Conservation (phyloP, 2,888 invertebrate species). For the Epistrophe eligans region DNA sequence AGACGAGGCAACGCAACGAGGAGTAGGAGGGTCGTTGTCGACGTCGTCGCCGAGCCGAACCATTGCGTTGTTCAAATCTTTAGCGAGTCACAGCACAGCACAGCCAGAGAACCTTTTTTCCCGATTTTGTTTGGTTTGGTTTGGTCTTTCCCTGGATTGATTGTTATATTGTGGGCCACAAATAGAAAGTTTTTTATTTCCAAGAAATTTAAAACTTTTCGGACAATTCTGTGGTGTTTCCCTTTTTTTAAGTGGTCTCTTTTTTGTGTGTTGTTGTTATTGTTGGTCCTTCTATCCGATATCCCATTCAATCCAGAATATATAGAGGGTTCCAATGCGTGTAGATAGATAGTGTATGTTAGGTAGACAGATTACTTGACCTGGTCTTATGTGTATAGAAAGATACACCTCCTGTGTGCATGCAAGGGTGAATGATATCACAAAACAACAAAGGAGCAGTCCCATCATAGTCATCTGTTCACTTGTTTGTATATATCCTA, state of each 20-base stretch:
- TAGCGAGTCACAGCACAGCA: slow-evolving; percentile 14
- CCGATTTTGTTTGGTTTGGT: slow-evolving; percentile 33
- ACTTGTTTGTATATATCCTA: slow-evolving; percentile 54
- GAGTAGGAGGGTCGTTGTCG: slow-evolving; percentile 60
- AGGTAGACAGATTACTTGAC: slow-evolving; percentile 71
- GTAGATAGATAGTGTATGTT: slow-evolving; percentile 25
- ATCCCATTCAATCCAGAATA: slow-evolving; percentile 2
- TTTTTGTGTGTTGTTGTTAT: slow-evolving; percentile 25
- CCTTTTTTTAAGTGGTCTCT: slow-evolving; percentile 59
- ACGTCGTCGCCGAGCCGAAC: slow-evolving; percentile 12
- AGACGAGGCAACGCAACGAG: slow-evolving; percentile 32
- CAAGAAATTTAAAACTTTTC: slow-evolving; percentile 84
- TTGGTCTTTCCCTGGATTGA: slow-evolving; percentile 44
- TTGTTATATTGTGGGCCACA: slow-evolving; percentile 64
- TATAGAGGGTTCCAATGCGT: slow-evolving; percentile 15
- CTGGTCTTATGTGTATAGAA: slow-evolving; percentile 21
- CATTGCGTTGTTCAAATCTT: slow-evolving; percentile 57
- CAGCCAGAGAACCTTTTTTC: slow-evolving; percentile 61
- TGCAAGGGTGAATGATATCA: slow-evolving; percentile 32
- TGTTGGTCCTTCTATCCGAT: slow-evolving; percentile 45
- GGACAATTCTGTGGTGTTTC: slow-evolving; percentile 71
- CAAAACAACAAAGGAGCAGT: slow-evolving; percentile 58
- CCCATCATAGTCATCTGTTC: slow-evolving; percentile 33
- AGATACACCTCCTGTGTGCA: slow-evolving; percentile 6
- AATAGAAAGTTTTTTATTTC: slow-evolving; percentile 80